A percentile compares a stretch with the other conserved stretches of the same genome.
These are phyloP conservation scores for Camponotus floridanus DNA, from an alignment of 1,140 invertebrate species.

Conservation along the genomic window DNA sequence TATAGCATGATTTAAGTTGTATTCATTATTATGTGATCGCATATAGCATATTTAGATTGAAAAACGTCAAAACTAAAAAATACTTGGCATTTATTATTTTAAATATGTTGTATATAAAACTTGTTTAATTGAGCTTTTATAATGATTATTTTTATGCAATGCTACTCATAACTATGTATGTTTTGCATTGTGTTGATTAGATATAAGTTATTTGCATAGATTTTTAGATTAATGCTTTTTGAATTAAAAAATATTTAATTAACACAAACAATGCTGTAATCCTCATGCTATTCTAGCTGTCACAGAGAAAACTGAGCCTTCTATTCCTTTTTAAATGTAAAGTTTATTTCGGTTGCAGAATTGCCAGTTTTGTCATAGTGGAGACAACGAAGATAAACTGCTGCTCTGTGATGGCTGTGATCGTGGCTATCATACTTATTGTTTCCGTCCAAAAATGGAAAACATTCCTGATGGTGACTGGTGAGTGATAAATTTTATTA, in stretches of 20 bases:
- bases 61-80: background rate
- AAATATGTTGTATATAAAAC: background rate
- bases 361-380: slow-evolving; percentile 98
- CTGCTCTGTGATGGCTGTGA: slow-evolving; percentile 98
- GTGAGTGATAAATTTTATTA: slow-evolving; percentile 87
- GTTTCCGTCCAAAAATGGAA: slow-evolving; percentile 98
- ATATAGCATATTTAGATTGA: background rate
- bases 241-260: slow-evolving; percentile 56
- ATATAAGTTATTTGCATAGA: slow-evolving; percentile 36
- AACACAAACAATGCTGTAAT: slow-evolving; percentile 57
- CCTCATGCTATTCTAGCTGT: slow-evolving; percentile 19
- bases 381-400: slow-evolving; percentile 98
- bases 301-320: background rate
- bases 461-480: slow-evolving; percentile 98
- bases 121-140: slow-evolving; percentile 22
- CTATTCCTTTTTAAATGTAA: slow-evolving; percentile 38
- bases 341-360: slow-evolving; percentile 90
- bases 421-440: slow-evolving; percentile 99
- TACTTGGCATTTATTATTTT: slow-evolving; percentile 16
- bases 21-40: background rate
- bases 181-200: slow-evolving; percentile 46
- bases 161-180: slow-evolving; percentile 1
- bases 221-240: slow-evolving; percentile 35
- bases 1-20: slow-evolving; percentile 31
- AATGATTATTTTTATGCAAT: background rate